Evolutionary conservation across 1,140 invertebrate species (phyloP), one percentile per base, ranked within the genome.

Genomic region (Drosophila sechellia): DNA sequence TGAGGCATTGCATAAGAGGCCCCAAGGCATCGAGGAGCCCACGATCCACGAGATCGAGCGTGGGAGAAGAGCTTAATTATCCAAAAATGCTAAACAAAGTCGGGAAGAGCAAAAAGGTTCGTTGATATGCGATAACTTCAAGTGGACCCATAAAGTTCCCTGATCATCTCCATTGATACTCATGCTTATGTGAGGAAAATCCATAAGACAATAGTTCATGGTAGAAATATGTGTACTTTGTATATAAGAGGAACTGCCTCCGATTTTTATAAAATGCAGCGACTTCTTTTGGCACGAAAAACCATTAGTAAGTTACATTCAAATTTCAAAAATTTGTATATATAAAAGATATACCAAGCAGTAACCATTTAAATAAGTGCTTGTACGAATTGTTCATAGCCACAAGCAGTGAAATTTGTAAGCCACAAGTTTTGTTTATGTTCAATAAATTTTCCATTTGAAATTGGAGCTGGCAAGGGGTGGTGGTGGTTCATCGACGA

Each of bases 1-100:
- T 70, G 64, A 77, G 61, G 31, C 61, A 53, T 77, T 77, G 54
- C 73, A 77, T 77, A 77, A 76, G 54, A 57, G 66, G 31, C 63
- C 34, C 10, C 40, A 34, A 49, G 57, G 61, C 58, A 66, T 0
- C 35, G 63, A 68, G 49, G 65, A 68, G 65, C 12, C 43, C 63
- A 65, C 63, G 64, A 69, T 70, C 50, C 43, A 20, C 27, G 48
- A 45, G 50, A 49, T 46, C 43, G 63, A 48, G 64, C 66, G 66
- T 70, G 66, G 66, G 66, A 70, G 66, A 70, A 48, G 65, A 43
- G 50, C 42, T 34, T 70, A 70, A 70, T 70, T 70, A 70, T 57
- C 64, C 15, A 22, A 70, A 70, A 70, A 70, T 70, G 42, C 43
- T 57, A 56, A 49, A 70, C 20, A 45, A 25, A 40, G 49, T 15